These are phyloP conservation scores for Anser cygnoides DNA, from an alignment of 2,113 vertebrate genomes.

Conservation along the genomic window DNA sequence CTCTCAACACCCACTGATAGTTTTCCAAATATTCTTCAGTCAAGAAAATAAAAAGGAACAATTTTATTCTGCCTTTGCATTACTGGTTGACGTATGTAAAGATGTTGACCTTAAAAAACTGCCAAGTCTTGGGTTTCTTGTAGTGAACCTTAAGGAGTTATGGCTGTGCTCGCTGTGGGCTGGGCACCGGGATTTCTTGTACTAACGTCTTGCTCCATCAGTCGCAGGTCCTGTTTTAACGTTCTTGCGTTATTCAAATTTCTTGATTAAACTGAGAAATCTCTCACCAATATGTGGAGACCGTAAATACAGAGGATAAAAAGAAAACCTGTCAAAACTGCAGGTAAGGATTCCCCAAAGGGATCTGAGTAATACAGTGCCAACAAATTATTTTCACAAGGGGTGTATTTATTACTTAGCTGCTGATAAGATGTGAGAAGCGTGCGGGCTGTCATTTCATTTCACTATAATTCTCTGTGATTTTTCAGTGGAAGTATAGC, in stretches of 20 bases:
- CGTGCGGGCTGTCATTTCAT: background rate
- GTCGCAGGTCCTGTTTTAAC: background rate
- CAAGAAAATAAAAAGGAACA: background rate
- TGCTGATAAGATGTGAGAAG: constrained; percentile 14
- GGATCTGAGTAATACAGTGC: background rate
- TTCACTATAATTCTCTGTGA: background rate
- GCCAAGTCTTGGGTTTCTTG: background rate
- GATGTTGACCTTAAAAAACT: background rate
- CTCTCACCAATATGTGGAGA: background rate
- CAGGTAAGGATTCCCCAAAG: background rate
- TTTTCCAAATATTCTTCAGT: background rate
- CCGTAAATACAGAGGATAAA: background rate
- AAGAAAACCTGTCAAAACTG: background rate
- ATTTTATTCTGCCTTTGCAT: background rate
- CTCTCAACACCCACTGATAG: background rate
- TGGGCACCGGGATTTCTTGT: background rate
- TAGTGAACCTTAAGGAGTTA: background rate
- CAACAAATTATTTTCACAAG: background rate
- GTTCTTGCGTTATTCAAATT: background rate
- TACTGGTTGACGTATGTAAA: background rate
- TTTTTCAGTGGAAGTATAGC: background rate
- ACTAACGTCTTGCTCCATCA: background rate
- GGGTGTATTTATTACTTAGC: background rate
- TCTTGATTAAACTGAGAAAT: background rate
- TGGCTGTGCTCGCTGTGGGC: constrained; percentile 1